Percentiles rank a stretch among this genome's conserved stretches.
These are phyloP conservation scores for Gadopsis bispinosus DNA, from an alignment of 2,797 vertebrate species.

Conservation along the genomic window DNA sequence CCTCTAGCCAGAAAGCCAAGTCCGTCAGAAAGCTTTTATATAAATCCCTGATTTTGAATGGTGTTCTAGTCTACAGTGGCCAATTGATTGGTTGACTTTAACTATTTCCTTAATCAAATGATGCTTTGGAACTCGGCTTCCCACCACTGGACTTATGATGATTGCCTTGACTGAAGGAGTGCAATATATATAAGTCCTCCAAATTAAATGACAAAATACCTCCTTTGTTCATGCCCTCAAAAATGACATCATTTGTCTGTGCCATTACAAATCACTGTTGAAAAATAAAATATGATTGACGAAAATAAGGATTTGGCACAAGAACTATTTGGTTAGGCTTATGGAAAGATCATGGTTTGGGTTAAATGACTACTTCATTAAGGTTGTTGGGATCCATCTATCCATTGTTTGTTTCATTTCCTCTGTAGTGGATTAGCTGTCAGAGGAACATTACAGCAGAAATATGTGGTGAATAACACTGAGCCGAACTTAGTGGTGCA, in stretches of 20 bases:
- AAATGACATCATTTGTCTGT: neutral
- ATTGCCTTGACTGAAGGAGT: neutral
- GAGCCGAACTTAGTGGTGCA: conserved; percentile 18
- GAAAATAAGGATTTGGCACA: neutral
- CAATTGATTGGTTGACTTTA: neutral
- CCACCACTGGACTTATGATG: neutral
- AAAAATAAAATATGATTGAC: no score
- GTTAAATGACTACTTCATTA: no score
- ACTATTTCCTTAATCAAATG: neutral
- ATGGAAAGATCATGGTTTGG: no score
- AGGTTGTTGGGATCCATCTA: neutral
- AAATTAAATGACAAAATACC: neutral
- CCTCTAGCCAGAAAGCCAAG: neutral
- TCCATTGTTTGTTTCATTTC: conserved; percentile 15
- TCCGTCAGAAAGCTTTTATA: neutral
- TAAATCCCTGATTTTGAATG: neutral
- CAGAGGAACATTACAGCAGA: neutral
- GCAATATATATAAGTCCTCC: no score
- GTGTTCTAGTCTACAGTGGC: no score
- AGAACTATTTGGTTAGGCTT: no score
- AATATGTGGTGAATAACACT: conserved; percentile 33
- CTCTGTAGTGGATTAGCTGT: conserved; percentile 8
- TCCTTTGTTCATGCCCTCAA: neutral
- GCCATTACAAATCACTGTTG: neutral
- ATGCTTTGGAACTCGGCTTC: neutral